phyloP scores from a whole-genome alignment of 2,888 invertebrate species.

The Acronicta aceris region DNA sequence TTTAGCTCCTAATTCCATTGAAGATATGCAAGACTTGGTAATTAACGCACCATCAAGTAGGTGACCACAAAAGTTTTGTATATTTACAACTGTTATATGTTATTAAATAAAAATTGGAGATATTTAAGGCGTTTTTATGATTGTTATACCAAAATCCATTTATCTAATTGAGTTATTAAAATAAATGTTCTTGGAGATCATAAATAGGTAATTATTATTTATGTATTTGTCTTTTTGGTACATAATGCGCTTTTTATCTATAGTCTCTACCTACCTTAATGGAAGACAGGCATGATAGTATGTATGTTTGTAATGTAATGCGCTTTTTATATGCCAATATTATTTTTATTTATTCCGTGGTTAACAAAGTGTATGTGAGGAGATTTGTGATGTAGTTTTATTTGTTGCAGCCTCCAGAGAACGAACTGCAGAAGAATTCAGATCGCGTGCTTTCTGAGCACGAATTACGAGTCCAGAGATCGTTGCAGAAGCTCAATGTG shows the following conservation, averaged over 20 bases:
- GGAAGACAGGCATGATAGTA: too few relatives aligned
- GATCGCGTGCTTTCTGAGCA: slow-evolving; percentile 97
- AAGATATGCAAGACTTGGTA: slow-evolving; percentile 72
- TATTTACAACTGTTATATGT: slow-evolving; percentile 15
- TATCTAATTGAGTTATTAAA: neutral
- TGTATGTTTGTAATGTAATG: slow-evolving; percentile 31
- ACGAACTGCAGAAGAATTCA: slow-evolving; percentile 96
- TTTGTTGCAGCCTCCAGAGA: slow-evolving; percentile 95
- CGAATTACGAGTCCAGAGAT: slow-evolving; percentile 97
- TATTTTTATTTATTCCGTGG: neutral
- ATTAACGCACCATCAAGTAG: slow-evolving; percentile 62
- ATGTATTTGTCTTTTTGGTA: slow-evolving; percentile 23
- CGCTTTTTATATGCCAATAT: slow-evolving; percentile 22
- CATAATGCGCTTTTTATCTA: slow-evolving; percentile 28
- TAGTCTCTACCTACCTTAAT: too few relatives aligned
- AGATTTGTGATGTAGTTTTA: slow-evolving; percentile 30
- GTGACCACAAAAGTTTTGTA: slow-evolving; percentile 26
- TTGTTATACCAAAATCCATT: neutral
- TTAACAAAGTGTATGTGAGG: neutral
- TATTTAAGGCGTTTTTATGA: neutral
- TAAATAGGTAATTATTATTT: slow-evolving; percentile 23
- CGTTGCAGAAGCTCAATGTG: slow-evolving; percentile 97
- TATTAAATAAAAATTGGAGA: slow-evolving; percentile 13
- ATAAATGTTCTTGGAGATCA: neutral
- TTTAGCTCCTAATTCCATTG: slow-evolving; percentile 69